Conservation (phyloP, 2,113 vertebrate genomes). For the Hirundichthys speculiger region DNA sequence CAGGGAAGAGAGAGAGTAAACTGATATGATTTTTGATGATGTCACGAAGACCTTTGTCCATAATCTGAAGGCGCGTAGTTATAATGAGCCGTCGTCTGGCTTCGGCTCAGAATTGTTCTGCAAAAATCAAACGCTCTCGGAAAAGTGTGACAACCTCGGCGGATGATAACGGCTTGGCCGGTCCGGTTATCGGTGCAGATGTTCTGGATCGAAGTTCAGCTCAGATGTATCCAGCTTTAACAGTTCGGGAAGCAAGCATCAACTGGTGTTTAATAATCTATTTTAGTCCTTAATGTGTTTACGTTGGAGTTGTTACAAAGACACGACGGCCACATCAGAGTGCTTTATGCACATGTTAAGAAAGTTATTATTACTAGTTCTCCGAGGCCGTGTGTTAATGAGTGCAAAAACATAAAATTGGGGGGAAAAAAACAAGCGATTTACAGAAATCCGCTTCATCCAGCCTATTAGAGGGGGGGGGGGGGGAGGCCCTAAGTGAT, state of each 20-base stretch:
- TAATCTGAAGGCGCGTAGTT: no score
- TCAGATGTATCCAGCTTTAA: no score
- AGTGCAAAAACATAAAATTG: constrained; percentile 41
- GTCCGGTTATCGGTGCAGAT: no score
- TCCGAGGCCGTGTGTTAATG: constrained; percentile 35
- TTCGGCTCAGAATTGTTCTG: no score
- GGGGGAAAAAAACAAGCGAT: constrained; percentile 68
- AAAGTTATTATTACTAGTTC: constrained; percentile 2
- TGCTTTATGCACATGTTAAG: not conserved
- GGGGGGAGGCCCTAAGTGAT: constrained; percentile 74
- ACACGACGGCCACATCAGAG: constrained; percentile 22
- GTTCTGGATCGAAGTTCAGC: no score
- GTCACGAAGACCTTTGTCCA: no score
- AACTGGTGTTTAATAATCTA: constrained; percentile 20
- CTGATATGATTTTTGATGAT: not conserved
- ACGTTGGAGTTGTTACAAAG: constrained; percentile 2
- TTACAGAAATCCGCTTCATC: constrained; percentile 61
- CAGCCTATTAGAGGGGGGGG: constrained; percentile 28
- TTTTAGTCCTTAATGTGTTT: constrained; percentile 22
- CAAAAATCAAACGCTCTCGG: no score
- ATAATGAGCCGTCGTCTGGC: no score
- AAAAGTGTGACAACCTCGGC: no score
- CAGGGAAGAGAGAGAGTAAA: not conserved
- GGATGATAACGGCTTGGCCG: no score
- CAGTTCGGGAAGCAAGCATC: not conserved